These are phyloP conservation scores for Opisthocomus hoazin DNA, from an alignment of 2,113 vertebrate genomes.

Conservation along the genomic window DNA sequence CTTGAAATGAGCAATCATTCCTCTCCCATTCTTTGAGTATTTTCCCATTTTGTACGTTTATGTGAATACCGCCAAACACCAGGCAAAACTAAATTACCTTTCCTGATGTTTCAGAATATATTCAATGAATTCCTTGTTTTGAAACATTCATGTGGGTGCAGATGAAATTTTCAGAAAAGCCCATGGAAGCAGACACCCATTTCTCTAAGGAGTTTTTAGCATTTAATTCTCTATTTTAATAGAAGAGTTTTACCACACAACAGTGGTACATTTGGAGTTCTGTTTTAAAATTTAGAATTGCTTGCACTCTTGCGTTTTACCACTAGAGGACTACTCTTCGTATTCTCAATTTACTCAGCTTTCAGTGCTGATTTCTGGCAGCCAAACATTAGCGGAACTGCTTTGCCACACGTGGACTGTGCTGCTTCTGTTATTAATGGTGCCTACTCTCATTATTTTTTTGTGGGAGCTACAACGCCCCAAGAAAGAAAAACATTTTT, in stretches of 20 bases:
- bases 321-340: conserved; percentile 21
- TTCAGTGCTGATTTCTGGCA: not conserved
- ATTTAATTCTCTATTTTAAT: not conserved
- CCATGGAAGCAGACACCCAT: not conserved
- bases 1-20: not conserved
- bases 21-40: not conserved
- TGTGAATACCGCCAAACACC: not conserved
- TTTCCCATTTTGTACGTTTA: not conserved
- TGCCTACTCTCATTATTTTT: not conserved
- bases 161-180: not conserved
- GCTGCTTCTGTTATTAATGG: not conserved
- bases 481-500: not conserved
- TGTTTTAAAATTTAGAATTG: not conserved
- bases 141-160: not conserved
- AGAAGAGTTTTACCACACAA: accelerated
- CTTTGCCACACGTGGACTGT: accelerated
- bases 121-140: not conserved
- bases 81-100: not conserved
- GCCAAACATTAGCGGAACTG: not conserved
- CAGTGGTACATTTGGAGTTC: not conserved
- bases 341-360: not conserved
- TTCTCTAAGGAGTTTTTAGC: not conserved
- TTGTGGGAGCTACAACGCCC: not conserved
- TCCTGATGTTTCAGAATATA: not conserved
- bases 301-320: not conserved